Percentiles rank a stretch among this genome's conserved stretches.
These are phyloP conservation scores for Cinclus cinclus DNA, from an alignment of 2,113 vertebrate genomes.

Conservation along the genomic window DNA sequence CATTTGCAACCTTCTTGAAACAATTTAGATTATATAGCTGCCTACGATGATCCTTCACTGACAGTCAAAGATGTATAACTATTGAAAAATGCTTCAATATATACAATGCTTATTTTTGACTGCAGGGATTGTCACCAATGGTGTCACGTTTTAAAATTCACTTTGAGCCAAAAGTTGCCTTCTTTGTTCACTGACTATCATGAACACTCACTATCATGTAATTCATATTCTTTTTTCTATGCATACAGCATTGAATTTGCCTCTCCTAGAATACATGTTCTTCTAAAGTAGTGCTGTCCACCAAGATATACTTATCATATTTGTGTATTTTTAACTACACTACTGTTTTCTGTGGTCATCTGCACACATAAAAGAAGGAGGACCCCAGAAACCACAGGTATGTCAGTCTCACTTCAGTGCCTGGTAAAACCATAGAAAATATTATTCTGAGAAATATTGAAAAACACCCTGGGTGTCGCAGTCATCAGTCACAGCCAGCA, in stretches of 20 bases:
- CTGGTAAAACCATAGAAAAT: not conserved
- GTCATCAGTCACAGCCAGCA: not conserved
- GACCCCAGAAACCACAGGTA: not conserved
- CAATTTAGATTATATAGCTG: not conserved
- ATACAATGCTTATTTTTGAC: not conserved
- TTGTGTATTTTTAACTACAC: not conserved
- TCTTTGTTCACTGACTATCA: not conserved
- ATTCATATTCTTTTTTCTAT: not conserved
- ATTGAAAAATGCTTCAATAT: not conserved
- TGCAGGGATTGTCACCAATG: not conserved
- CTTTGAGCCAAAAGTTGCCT: not conserved
- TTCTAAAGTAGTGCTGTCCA: not conserved
- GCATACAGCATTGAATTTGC: not conserved
- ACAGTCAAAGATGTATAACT: not conserved
- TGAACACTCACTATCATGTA: not conserved
- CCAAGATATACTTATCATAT: not conserved
- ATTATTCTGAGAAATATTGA: not conserved
- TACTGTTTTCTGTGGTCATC: not conserved
- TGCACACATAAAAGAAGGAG: not conserved
- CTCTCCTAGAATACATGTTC: not conserved
- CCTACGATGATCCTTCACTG: not conserved
- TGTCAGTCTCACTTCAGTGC: not conserved
- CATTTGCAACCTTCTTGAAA: not conserved
- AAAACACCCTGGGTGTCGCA: accelerated
- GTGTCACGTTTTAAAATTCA: not conserved